These are phyloP conservation scores for Hecatera dysodea DNA, from an alignment of 2,888 invertebrate genomes.

Conservation along the genomic window DNA sequence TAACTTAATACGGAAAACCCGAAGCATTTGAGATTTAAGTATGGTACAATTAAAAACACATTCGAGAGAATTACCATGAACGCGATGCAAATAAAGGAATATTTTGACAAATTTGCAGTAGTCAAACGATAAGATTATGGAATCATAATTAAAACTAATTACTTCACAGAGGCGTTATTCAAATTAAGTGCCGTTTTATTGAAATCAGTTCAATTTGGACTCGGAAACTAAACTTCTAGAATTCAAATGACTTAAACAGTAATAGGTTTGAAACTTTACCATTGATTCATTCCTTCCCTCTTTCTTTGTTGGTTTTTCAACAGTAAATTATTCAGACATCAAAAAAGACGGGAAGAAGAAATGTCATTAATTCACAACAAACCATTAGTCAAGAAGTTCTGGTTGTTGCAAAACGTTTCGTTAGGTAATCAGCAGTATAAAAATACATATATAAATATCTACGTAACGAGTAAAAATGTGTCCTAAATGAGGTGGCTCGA, in stretches of 20 bases:
- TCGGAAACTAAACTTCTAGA: constrained; percentile 28
- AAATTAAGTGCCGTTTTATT: constrained; percentile 44
- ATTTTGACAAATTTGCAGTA: constrained; percentile 28
- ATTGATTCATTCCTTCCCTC: constrained; percentile 6
- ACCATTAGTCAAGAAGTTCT: constrained; percentile 21
- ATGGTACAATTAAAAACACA: not conserved
- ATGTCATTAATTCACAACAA: constrained; percentile 33
- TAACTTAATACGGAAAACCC: not conserved
- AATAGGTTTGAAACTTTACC: constrained; percentile 40
- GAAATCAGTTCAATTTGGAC: constrained; percentile 44
- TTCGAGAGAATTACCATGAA: not conserved
- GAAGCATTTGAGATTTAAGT: not conserved
- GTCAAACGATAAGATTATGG: constrained; percentile 38
- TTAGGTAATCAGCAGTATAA: constrained; percentile 50
- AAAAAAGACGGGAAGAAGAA: constrained; percentile 22
- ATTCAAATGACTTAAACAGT: constrained; percentile 29
- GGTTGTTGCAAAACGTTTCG: constrained; percentile 32
- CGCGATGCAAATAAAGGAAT: constrained; percentile 20
- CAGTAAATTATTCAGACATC: constrained; percentile 30
- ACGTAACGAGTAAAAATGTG: constrained; percentile 61
- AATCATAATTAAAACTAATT: constrained; percentile 45
- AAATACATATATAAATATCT: constrained; percentile 51
- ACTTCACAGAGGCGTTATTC: constrained; percentile 39
- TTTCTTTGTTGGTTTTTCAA: constrained; percentile 12
- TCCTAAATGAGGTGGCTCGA: constrained; percentile 61